These are phyloP conservation scores for Procambarus clarkii DNA, from an alignment of 1,140 invertebrate genomes.

Conservation along the genomic window DNA sequence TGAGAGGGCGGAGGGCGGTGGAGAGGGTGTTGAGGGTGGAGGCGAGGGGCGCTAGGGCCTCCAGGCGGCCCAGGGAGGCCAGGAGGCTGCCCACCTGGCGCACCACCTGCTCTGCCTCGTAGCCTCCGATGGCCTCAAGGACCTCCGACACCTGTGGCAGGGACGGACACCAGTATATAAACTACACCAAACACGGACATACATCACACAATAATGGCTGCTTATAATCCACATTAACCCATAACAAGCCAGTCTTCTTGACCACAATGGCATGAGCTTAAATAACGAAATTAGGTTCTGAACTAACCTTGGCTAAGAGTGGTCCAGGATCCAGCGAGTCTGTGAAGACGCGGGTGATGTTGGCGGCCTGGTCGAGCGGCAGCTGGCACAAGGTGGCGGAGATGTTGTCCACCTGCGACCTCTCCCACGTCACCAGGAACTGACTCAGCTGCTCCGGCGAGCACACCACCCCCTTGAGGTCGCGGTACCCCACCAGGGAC, in stretches of 20 bases:
- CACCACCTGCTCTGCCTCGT: slow-evolving; percentile 26
- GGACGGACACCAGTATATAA: no score
- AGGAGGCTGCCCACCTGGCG: slow-evolving; percentile 29
- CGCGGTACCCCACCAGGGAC: slow-evolving; percentile 33
- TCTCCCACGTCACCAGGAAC: slow-evolving; percentile 29
- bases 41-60: slow-evolving; percentile 43
- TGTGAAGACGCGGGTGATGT: slow-evolving; percentile 21
- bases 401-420: neutral
- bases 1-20: slow-evolving; percentile 1
- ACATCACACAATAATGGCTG: no score
- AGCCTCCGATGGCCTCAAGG: slow-evolving; percentile 35
- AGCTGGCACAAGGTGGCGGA: slow-evolving; percentile 39
- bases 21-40: neutral
- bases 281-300: no score
- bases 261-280: no score
- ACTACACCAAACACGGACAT: no score
- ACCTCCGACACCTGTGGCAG: slow-evolving; percentile 38
- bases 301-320: slow-evolving; percentile 31
- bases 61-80: slow-evolving; percentile 35
- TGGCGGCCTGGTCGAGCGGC: neutral
- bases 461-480: slow-evolving; percentile 35
- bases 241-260: no score
- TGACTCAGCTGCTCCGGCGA: slow-evolving; percentile 32
- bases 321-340: slow-evolving; percentile 16
- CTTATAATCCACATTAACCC: no score